These are phyloP conservation scores for Hoplodrina blanda DNA, from an alignment of 2,888 invertebrate species.

Conservation along the genomic window DNA sequence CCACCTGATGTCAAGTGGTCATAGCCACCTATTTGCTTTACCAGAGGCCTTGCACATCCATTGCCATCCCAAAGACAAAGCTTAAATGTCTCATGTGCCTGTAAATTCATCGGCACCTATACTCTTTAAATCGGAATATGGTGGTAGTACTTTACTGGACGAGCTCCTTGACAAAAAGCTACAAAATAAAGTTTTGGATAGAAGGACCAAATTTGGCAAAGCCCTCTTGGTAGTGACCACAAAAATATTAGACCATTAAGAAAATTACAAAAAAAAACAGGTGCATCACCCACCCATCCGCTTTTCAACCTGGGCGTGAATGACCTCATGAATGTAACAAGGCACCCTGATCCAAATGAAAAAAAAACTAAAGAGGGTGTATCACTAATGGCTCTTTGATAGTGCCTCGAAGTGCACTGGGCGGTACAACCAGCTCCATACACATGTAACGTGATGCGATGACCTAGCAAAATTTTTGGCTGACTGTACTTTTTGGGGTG, in stretches of 20 bases:
- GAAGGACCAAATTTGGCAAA: too few relatives aligned
- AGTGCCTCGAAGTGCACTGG: constrained; percentile 66
- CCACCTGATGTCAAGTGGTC: too few relatives aligned
- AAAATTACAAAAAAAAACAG: constrained; percentile 18
- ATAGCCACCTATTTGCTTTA: too few relatives aligned
- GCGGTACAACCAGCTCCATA: constrained; percentile 62
- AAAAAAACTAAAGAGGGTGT: constrained; percentile 72
- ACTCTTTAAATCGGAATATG: too few relatives aligned
- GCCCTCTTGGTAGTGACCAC: background rate
- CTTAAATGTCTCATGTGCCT: too few relatives aligned
- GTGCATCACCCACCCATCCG: constrained; percentile 29
- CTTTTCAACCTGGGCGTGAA: constrained; percentile 56
- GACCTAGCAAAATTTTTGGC: constrained; percentile 59
- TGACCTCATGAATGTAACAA: constrained; percentile 62
- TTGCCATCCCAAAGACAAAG: too few relatives aligned
- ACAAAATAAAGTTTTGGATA: background rate
- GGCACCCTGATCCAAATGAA: constrained; percentile 70
- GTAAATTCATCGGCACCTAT: too few relatives aligned
- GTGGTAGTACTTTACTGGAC: too few relatives aligned
- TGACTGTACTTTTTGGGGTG: constrained; percentile 64
- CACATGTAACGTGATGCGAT: constrained; percentile 75
- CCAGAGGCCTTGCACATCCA: too few relatives aligned
- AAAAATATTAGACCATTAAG: background rate
- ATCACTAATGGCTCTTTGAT: constrained; percentile 78
- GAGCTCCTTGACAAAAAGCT: too few relatives aligned